Conservation (phyloP, 2,113 vertebrate species). For the Orthochromis malagaraziensis region DNA sequence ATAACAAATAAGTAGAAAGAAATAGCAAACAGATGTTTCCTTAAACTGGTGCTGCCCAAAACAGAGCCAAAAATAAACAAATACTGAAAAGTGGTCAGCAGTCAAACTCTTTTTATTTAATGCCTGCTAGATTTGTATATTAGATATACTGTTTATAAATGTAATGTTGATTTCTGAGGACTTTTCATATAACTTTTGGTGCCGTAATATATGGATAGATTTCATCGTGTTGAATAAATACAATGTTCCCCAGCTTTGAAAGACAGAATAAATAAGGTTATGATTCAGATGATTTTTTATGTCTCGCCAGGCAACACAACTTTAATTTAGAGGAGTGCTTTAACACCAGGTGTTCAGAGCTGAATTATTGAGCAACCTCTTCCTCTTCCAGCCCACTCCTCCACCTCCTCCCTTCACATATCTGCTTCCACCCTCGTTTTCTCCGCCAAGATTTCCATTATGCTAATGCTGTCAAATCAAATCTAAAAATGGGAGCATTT, state of each 20-base stretch:
- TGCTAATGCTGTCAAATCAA: background rate
- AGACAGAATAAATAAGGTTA: background rate
- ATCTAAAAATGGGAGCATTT: background rate
- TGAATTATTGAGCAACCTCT: conserved; percentile 46
- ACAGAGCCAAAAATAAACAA: background rate
- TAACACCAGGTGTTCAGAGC: conserved; percentile 9
- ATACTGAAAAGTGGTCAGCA: background rate
- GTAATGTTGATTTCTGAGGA: background rate
- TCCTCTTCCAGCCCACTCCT: background rate
- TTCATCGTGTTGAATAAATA: background rate
- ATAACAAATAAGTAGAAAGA: background rate
- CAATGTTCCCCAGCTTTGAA: background rate
- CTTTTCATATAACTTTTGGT: background rate
- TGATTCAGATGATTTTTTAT: background rate
- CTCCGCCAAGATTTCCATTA: conserved; percentile 26
- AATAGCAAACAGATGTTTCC: background rate
- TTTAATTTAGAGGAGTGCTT: background rate
- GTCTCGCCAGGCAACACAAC: background rate
- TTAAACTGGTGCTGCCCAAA: background rate
- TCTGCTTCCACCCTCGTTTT: conserved; percentile 11
- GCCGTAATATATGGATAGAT: background rate
- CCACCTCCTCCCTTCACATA: background rate
- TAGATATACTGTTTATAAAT: background rate
- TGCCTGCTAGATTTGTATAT: background rate
- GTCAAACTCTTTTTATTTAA: background rate